A percentile compares a stretch with the other conserved stretches of the same genome.
Conservation (phyloP, 1,140 invertebrate species). For the Trinorchestia longiramus region DNA sequence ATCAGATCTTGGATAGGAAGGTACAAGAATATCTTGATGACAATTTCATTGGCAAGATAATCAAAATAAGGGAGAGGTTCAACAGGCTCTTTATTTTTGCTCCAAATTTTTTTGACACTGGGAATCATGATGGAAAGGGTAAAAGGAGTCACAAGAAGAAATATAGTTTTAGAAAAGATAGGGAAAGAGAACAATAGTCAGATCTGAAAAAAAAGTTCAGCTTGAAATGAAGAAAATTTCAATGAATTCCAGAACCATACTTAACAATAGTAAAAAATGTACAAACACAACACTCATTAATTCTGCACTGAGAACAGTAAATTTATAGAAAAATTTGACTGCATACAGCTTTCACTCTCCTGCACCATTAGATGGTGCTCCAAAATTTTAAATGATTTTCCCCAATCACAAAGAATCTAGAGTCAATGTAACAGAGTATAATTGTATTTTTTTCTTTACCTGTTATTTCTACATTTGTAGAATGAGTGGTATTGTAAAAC, state of each 20-base stretch:
- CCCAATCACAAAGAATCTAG: too few species aligned
- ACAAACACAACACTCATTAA: too few species aligned
- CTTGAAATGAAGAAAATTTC: neutral
- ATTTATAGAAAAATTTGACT: too few species aligned
- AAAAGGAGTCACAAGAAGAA: neutral
- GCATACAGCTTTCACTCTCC: too few species aligned
- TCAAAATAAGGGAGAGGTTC: neutral
- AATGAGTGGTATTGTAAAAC: too few species aligned
- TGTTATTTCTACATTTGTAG: too few species aligned
- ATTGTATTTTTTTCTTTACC: too few species aligned
- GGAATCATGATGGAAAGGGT: neutral
- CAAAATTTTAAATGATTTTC: too few species aligned
- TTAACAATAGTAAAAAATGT: too few species aligned
- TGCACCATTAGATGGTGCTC: too few species aligned
- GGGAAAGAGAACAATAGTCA: neutral
- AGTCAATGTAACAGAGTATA: too few species aligned
- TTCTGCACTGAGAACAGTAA: too few species aligned
- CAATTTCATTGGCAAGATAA: conserved; percentile 41
- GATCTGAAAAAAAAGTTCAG: neutral
- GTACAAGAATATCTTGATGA: conserved; percentile 36
- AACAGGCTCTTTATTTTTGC: conserved; percentile 2
- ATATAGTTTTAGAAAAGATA: neutral
- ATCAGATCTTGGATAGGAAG: conserved; percentile 17
- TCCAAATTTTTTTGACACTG: conserved; percentile 32
- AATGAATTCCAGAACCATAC: neutral